These are phyloP conservation scores for Machimus rusticus DNA, from an alignment of 2,888 invertebrate species.

Conservation along the genomic window DNA sequence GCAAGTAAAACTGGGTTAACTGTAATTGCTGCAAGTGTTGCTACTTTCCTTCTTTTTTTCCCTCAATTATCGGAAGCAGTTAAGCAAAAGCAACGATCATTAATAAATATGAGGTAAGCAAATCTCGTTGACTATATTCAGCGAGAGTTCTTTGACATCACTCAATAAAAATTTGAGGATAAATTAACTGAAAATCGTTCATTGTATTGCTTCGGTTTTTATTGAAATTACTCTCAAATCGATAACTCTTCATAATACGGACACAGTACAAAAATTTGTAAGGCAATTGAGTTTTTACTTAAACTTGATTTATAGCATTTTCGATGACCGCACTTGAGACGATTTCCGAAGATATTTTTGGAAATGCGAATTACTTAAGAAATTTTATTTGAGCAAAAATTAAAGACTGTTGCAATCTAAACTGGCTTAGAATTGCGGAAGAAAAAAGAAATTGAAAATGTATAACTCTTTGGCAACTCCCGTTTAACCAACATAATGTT, in stretches of 20 bases:
- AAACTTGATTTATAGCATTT: not conserved
- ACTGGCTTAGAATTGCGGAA: not conserved
- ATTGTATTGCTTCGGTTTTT: constrained; percentile 1
- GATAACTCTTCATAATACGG: not conserved
- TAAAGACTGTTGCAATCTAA: not conserved
- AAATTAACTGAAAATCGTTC: not conserved
- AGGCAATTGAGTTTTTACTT: not conserved
- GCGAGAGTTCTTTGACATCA: not conserved
- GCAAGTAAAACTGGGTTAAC: not conserved
- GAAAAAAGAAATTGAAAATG: not conserved
- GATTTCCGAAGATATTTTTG: not conserved
- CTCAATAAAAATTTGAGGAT: not conserved
- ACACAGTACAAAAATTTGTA: not conserved
- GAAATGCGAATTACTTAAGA: not conserved
- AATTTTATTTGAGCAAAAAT: not conserved
- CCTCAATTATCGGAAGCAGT: not conserved
- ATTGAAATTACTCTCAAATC: not conserved
- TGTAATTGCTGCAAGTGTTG: not conserved
- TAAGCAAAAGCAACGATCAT: not conserved
- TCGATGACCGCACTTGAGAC: not conserved
- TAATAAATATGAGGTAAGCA: not conserved
- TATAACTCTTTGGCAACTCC: not conserved
- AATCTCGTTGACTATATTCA: not conserved
- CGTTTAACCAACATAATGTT: not conserved
- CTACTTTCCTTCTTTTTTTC: not conserved